A percentile compares a stretch with the other conserved stretches of the same genome.
These are phyloP conservation scores for Macroramphosus scolopax DNA, from an alignment of 2,797 vertebrate species.

Conservation along the genomic window DNA sequence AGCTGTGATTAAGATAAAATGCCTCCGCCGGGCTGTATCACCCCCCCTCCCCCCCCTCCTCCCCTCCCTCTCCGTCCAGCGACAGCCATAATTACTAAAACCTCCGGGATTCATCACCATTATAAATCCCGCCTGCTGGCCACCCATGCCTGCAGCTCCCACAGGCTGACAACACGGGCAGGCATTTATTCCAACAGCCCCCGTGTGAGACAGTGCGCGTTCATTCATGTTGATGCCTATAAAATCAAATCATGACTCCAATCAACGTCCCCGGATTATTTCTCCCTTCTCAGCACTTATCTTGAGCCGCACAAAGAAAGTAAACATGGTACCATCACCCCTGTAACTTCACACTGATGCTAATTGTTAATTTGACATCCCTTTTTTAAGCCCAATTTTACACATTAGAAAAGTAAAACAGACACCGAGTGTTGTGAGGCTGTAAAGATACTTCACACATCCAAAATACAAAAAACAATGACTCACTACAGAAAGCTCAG, in stretches of 20 bases:
- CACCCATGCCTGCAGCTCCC: conserved; percentile 61
- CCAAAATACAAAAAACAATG: too few species aligned
- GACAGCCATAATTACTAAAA: conserved; percentile 78
- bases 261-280: conserved; percentile 33
- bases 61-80: conserved; percentile 49
- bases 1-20: conserved; percentile 81
- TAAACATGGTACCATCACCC: conserved; percentile 28
- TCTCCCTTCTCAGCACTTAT: conserved; percentile 27
- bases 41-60: conserved; percentile 2
- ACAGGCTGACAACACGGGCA: conserved; percentile 54
- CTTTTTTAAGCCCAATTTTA: too few species aligned
- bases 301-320: too few species aligned
- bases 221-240: conserved; percentile 49
- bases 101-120: conserved; percentile 76
- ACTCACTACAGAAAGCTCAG: background rate
- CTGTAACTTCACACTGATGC: conserved; percentile 11
- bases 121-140: conserved; percentile 76
- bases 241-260: conserved; percentile 42
- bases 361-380: conserved; percentile 16
- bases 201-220: conserved; percentile 26
- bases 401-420: too few species aligned
- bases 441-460: too few species aligned
- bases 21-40: conserved; percentile 50
- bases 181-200: conserved; percentile 49
- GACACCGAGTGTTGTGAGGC: too few species aligned